Evolutionary conservation across 92 coral and sea anemone genomes (phyloP), one percentile per base, ranked within the genome.

Genomic region (Epizoanthus illoricatus): DNA sequence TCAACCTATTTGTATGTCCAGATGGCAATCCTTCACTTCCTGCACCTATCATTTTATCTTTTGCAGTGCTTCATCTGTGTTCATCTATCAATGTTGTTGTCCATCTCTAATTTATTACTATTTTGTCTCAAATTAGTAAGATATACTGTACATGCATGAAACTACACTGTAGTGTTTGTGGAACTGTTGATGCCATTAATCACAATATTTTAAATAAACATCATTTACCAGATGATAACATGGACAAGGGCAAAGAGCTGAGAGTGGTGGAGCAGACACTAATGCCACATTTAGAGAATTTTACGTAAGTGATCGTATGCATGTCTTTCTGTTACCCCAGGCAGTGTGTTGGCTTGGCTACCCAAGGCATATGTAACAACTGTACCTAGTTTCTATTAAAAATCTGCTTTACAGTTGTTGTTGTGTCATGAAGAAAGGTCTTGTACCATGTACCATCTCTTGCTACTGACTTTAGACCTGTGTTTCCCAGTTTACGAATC

Each of bases 201-300:
- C 41, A 24, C 19, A 18, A 21, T 33, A 9, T 13, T 76, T 33
- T n/a, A 24, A n/a, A 58, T 74, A 16, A 18, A 49, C 18, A 7
- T 55, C 42, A 23, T 52, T 62, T 40, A 58, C 5, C 86, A 96
- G 99, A 96, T 90, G 99, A 96, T 71, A 90, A 91, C 78, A 96
- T 96, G 99, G 99, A 96, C 61, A 85, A 90, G 75, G 88, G 75
- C 80, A 96, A 96, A 81, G 99, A 96, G 84, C 86, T 96, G 79
- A 87, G 90, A 45, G 98, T 96, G 36, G 99, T 96, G 41, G 99
- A 96, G 72, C 98, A 93, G 69, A 96, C 94, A 65, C 79, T 96
- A 58, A 84, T 93, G 88, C 99, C 94, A 57, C 99, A 96, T 73
- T 79, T 96, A 85, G 92, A 96, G 52, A 91, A 85, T 79, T 86